phyloP scores from a whole-genome alignment of 1,140 invertebrate genomes.

The Papilio glaucus region DNA sequence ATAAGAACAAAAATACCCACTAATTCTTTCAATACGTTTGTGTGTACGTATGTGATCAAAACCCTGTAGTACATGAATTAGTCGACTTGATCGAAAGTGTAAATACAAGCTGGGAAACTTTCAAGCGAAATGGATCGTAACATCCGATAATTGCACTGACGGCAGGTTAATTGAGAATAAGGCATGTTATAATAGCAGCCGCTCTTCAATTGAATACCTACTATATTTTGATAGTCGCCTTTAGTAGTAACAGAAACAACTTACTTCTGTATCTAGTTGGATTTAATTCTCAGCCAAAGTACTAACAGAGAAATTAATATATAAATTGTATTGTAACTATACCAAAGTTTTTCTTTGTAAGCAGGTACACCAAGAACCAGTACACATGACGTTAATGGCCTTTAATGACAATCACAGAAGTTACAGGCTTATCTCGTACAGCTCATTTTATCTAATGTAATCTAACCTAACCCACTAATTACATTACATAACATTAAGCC shows the following conservation, averaged over 20 bases:
- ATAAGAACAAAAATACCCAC: not conserved
- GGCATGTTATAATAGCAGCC: conserved; percentile 14
- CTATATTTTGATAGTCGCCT: not conserved
- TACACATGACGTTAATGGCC: too few relatives aligned
- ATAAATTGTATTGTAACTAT: too few relatives aligned
- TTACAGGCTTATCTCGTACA: too few relatives aligned
- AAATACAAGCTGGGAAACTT: conserved; percentile 22
- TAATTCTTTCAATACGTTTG: not conserved
- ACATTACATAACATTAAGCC: too few relatives aligned
- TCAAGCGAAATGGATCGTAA: conserved; percentile 23
- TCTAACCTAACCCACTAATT: too few relatives aligned
- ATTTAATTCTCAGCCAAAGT: too few relatives aligned
- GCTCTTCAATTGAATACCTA: not conserved
- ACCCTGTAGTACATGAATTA: not conserved
- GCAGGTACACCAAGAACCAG: too few relatives aligned
- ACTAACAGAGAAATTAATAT: too few relatives aligned
- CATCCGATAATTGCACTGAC: conserved; percentile 20
- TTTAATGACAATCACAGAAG: too few relatives aligned
- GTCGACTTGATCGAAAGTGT: conserved; percentile 11
- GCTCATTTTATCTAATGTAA: too few relatives aligned
- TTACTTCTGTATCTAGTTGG: not conserved
- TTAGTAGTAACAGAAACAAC: not conserved
- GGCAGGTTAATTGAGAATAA: conserved; percentile 25
- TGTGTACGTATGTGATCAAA: not conserved
- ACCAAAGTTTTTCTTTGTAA: too few relatives aligned